A percentile compares a stretch with the other conserved stretches of the same genome.
These are phyloP conservation scores for Notodonta dromedarius DNA, from an alignment of 2,888 invertebrate genomes.

Conservation along the genomic window DNA sequence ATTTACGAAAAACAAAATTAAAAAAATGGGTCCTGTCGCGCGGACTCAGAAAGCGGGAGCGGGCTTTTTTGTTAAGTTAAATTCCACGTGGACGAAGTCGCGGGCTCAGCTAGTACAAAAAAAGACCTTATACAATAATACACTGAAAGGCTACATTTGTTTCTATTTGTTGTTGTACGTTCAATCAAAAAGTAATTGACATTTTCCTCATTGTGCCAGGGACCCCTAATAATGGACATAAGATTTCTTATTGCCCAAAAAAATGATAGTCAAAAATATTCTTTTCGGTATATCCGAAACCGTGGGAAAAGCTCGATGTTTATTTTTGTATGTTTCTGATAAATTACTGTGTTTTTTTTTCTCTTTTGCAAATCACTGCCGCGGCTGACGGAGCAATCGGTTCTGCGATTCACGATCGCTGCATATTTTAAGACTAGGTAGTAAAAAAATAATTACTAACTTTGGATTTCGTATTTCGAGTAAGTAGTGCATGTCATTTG, in stretches of 20 bases:
- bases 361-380: conserved; percentile 63
- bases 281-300: conserved; percentile 44
- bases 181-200: not conserved
- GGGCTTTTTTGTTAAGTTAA: no score
- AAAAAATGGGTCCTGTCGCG: no score
- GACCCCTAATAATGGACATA: conserved; percentile 35
- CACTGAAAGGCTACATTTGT: not conserved
- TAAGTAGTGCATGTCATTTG: conserved; percentile 69
- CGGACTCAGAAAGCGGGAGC: no score
- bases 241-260: conserved; percentile 39
- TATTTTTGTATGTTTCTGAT: conserved; percentile 54
- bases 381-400: conserved; percentile 63
- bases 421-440: conserved; percentile 48
- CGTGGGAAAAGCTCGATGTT: conserved; percentile 66
- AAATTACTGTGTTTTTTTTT: conserved; percentile 52
- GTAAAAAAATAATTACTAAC: conserved; percentile 56
- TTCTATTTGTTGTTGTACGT: not conserved
- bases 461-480: conserved; percentile 59
- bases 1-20: no score
- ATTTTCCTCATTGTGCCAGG: conserved; percentile 15
- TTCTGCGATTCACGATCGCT: conserved; percentile 61
- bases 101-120: no score
- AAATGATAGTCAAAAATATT: conserved; percentile 42
- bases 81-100: no score
- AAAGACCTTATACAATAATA: no score